Conservation (phyloP, 2,888 invertebrate species). For the Calliopum simillimum region DNA sequence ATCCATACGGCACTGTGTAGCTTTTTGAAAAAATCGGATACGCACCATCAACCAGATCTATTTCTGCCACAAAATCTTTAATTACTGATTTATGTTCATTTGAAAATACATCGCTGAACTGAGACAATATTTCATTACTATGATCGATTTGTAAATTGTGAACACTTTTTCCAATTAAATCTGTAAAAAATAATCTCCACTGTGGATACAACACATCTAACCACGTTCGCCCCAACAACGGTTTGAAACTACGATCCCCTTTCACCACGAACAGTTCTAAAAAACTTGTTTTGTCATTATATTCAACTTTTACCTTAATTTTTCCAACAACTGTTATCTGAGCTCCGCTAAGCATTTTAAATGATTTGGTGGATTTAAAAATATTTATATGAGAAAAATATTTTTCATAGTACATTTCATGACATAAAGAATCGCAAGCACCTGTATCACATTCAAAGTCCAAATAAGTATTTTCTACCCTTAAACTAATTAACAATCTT, state of each 20-base stretch:
- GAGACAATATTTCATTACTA: background rate
- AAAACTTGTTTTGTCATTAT: background rate
- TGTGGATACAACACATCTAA: conserved; percentile 19
- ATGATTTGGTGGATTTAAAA: background rate
- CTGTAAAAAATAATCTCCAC: conserved; percentile 5
- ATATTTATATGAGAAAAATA: conserved; percentile 22
- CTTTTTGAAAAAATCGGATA: conserved; percentile 25
- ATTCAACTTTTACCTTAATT: conserved; percentile 22
- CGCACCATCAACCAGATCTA: background rate
- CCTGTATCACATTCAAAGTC: too few species aligned
- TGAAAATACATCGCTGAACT: background rate
- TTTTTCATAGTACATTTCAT: conserved; percentile 29
- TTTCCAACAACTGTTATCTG: background rate
- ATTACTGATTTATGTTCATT: conserved; percentile 2
- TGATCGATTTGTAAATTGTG: background rate
- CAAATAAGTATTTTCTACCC: too few species aligned
- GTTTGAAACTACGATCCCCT: background rate
- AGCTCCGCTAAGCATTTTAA: conserved; percentile 13
- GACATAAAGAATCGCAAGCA: too few species aligned
- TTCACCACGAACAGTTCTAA: conserved; percentile 20
- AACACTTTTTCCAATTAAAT: background rate
- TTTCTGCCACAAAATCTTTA: conserved; percentile 9
- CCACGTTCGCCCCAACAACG: conserved; percentile 22
- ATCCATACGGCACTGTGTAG: conserved; percentile 11
- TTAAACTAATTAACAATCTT: too few species aligned